Evolutionary conservation across 2,113 vertebrate genomes (phyloP).

Genomic region (Pelecanus crispus): DNA sequence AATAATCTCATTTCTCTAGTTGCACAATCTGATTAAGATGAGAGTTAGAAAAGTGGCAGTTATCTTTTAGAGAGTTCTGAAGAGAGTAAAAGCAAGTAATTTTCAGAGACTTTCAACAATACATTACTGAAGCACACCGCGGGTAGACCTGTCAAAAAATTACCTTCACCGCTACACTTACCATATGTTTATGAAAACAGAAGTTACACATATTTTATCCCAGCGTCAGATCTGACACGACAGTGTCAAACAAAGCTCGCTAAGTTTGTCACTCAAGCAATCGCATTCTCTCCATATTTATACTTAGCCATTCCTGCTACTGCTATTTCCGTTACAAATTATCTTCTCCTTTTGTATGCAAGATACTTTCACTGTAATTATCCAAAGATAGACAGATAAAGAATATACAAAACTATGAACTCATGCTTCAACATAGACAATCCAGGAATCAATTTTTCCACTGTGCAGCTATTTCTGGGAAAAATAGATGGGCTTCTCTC

Average conservation of each 20-base stretch:
- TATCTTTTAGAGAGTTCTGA: not conserved
- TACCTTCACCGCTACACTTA: not conserved
- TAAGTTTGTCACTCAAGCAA: not conserved
- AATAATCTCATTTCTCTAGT: not conserved
- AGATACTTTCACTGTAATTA: not conserved
- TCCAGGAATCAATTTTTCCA: not conserved
- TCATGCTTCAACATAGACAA: not conserved
- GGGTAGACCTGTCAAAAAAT: constrained; percentile 9
- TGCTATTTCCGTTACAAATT: not conserved
- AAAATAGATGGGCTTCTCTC: not conserved
- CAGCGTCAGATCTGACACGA: not conserved
- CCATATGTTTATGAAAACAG: not conserved
- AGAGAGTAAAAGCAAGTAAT: not conserved
- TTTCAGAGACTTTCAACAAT: not conserved
- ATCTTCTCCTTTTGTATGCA: not conserved
- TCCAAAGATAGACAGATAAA: not conserved
- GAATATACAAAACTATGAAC: not conserved
- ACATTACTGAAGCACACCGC: not conserved
- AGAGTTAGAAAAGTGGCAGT: not conserved
- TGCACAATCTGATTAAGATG: not conserved
- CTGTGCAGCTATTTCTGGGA: not conserved
- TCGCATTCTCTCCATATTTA: not conserved
- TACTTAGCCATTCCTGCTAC: not conserved
- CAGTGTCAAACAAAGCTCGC: not conserved
- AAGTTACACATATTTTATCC: not conserved